These are phyloP conservation scores for Alloplasta piceator DNA, from an alignment of 2,888 invertebrate genomes.

Conservation along the genomic window DNA sequence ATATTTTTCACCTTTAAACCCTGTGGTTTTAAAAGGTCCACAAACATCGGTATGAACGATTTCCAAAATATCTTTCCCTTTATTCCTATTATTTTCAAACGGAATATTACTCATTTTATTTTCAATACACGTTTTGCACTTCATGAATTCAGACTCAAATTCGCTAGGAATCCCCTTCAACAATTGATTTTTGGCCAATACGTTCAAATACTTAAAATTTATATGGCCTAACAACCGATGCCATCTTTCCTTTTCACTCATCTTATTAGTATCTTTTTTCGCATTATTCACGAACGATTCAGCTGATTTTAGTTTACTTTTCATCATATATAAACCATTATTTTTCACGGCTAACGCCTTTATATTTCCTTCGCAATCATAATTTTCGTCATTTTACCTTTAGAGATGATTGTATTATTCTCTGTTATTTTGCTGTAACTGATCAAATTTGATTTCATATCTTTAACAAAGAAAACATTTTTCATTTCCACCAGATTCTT, in stretches of 20 bases:
- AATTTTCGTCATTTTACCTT: slow-evolving; percentile 58
- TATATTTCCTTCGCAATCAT: slow-evolving; percentile 44
- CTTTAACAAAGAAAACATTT: slow-evolving; percentile 59
- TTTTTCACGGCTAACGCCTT: slow-evolving; percentile 43
- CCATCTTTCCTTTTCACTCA: slow-evolving; percentile 64
- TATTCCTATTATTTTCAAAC: slow-evolving; percentile 64
- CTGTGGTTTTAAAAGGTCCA: slow-evolving; percentile 19
- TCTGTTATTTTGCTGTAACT: slow-evolving; percentile 62
- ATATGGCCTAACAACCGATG: slow-evolving; percentile 66
- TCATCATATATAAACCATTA: slow-evolving; percentile 49
- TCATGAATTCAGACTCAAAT: slow-evolving; percentile 43
- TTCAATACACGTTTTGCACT: slow-evolving; percentile 54
- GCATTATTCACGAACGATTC: slow-evolving; percentile 2
- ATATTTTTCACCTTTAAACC: slow-evolving; percentile 17
- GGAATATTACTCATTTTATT: slow-evolving; percentile 63
- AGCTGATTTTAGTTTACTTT: slow-evolving; percentile 24
- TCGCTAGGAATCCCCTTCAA: slow-evolving; percentile 44
- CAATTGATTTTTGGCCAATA: slow-evolving; percentile 44
- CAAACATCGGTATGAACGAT: slow-evolving; percentile 16
- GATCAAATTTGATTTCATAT: slow-evolving; percentile 64
- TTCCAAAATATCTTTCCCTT: slow-evolving; percentile 43
- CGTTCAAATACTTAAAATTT: slow-evolving; percentile 66
- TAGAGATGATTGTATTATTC: slow-evolving; percentile 55
- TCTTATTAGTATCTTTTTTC: slow-evolving; percentile 30
- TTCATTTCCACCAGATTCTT: slow-evolving; percentile 38